Evolutionary conservation across 1,140 invertebrate genomes (phyloP).

Genomic region (Contarinia nasturtii): DNA sequence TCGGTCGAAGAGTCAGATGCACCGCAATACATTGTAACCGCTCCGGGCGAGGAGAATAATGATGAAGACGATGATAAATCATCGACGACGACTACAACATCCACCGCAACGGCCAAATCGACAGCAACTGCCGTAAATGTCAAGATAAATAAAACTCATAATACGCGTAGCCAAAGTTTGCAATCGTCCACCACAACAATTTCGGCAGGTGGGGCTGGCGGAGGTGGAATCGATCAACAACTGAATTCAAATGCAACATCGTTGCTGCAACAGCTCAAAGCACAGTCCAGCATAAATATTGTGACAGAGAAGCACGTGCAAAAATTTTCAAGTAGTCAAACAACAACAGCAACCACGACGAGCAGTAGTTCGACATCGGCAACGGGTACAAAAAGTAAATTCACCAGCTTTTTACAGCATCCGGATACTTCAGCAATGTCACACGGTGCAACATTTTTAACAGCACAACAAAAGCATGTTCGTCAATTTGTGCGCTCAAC

Average conservation of each 20-base stretch:
- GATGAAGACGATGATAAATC: constrained; percentile 9
- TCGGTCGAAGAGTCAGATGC: constrained; percentile 8
- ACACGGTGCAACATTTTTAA: constrained; percentile 11
- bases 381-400: constrained; percentile 13
- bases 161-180: constrained; percentile 18
- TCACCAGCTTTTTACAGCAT: constrained; percentile 21
- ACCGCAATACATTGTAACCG: constrained; percentile 22
- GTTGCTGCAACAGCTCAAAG: constrained; percentile 18
- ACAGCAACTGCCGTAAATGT: constrained; percentile 2
- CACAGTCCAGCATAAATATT: constrained; percentile 20
- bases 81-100: background rate
- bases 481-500: constrained; percentile 23
- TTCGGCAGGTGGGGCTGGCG: too few relatives aligned
- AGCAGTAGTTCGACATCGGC: constrained; percentile 3
- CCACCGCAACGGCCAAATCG: background rate
- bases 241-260: background rate
- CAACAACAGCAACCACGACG: too few relatives aligned
- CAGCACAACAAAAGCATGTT: constrained; percentile 22
- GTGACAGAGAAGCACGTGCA: constrained; percentile 14
- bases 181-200: constrained; percentile 11
- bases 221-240: too few relatives aligned
- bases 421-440: constrained; percentile 12
- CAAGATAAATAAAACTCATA: constrained; percentile 13
- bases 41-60: constrained; percentile 19
- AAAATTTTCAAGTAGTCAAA: constrained; percentile 8